phyloP scores from a whole-genome alignment of 2,113 vertebrate genomes.

The Struthidea cinerea region DNA sequence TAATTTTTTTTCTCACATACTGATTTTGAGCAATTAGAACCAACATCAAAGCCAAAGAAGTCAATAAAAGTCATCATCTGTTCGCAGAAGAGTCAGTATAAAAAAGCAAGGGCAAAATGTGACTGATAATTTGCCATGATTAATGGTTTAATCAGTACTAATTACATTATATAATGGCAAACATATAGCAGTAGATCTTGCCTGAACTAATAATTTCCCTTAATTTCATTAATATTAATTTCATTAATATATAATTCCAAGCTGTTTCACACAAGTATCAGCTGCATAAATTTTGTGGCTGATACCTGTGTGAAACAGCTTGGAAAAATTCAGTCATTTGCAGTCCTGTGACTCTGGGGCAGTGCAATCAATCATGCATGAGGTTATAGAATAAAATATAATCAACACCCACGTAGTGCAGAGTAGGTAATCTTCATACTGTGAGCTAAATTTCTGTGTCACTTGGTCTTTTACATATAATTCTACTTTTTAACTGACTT shows the following conservation, averaged over 20 bases:
- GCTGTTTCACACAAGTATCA: neutral
- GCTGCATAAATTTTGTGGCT: neutral
- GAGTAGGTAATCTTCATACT: neutral
- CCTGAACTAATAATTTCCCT: slow-evolving; percentile 20
- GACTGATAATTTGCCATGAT: neutral
- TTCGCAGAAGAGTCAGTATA: neutral
- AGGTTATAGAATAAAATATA: neutral
- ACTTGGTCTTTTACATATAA: neutral
- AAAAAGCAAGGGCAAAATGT: neutral
- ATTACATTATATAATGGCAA: neutral
- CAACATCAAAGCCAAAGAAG: neutral
- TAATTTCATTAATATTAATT: slow-evolving; percentile 43
- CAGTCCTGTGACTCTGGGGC: neutral
- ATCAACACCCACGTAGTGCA: neutral
- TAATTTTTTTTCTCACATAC: neutral
- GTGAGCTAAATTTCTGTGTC: neutral
- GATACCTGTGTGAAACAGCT: slow-evolving; percentile 1
- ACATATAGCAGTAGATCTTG: neutral
- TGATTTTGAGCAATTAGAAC: neutral
- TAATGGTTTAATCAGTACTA: slow-evolving; percentile 17
- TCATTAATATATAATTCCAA: neutral
- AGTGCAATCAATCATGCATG: slow-evolving; percentile 2
- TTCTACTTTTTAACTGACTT: neutral
- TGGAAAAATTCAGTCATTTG: slow-evolving; percentile 24
- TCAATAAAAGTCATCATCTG: neutral